A percentile compares a stretch with the other conserved stretches of the same genome.
phyloP scores from a whole-genome alignment of 2,888 invertebrate genomes.

The Epinotia ramella region DNA sequence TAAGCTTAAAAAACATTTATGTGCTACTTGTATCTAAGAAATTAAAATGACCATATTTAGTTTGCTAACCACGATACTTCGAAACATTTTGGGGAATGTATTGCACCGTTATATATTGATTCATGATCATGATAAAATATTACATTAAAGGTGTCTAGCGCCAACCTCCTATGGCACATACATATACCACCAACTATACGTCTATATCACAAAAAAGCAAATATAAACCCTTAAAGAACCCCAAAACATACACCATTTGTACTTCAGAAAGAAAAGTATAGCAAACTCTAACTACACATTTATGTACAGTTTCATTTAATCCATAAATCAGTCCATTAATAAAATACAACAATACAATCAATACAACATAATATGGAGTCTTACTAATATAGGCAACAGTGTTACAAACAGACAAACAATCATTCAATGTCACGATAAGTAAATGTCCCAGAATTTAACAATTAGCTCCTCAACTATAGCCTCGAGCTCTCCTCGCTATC shows the following conservation, averaged over 20 bases:
- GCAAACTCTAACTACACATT: slow-evolving; percentile 60
- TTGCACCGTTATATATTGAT: slow-evolving; percentile 55
- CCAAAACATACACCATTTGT: slow-evolving; percentile 67
- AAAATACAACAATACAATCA: slow-evolving; percentile 61
- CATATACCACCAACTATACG: slow-evolving; percentile 47
- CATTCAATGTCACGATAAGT: slow-evolving; percentile 44
- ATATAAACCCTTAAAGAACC: slow-evolving; percentile 60
- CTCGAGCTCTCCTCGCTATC: slow-evolving; percentile 23
- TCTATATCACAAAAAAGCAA: slow-evolving; percentile 54
- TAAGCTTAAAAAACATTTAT: slow-evolving; percentile 9
- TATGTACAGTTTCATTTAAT: slow-evolving; percentile 65
- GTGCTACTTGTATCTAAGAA: slow-evolving; percentile 15
- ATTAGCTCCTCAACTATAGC: slow-evolving; percentile 29
- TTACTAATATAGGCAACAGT: slow-evolving; percentile 44
- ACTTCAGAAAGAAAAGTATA: slow-evolving; percentile 61
- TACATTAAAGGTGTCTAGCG: slow-evolving; percentile 27
- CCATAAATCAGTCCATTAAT: slow-evolving; percentile 75
- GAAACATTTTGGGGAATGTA: slow-evolving; percentile 73
- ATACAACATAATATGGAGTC: slow-evolving; percentile 45
- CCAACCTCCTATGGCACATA: slow-evolving; percentile 62
- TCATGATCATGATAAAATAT: slow-evolving; percentile 8
- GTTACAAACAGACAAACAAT: slow-evolving; percentile 42
- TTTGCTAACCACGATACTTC: slow-evolving; percentile 43
- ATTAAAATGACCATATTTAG: slow-evolving; percentile 42
- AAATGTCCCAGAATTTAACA: slow-evolving; percentile 36